A percentile compares a stretch with the other conserved stretches of the same genome.
phyloP scores from a whole-genome alignment of 2,888 invertebrate genomes.

The Nephrotoma guestfalica region DNA sequence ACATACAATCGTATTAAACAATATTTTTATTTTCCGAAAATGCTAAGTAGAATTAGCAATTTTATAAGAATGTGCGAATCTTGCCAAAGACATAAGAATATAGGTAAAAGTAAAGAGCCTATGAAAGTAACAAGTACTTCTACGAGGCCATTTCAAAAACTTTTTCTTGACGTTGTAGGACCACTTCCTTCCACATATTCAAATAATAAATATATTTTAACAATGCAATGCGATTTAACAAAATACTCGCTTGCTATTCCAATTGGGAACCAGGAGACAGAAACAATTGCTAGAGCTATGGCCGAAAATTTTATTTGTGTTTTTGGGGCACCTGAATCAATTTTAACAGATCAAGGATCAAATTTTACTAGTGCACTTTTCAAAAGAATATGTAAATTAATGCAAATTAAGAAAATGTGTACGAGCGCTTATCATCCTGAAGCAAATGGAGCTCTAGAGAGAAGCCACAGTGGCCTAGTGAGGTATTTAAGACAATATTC shows the following conservation, averaged over 20 bases:
- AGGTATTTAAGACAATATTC: conserved; percentile 21
- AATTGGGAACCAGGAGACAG: conserved; percentile 5
- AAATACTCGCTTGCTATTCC: conserved; percentile 8
- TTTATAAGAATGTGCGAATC: background rate
- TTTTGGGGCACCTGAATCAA: background rate
- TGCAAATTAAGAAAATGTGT: conserved; percentile 17
- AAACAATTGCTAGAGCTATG: conserved; percentile 9
- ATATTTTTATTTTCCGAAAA: background rate
- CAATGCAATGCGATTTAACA: conserved; percentile 9
- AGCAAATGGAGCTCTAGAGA: conserved; percentile 20
- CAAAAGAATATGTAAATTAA: conserved; percentile 12
- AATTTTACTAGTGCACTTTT: background rate
- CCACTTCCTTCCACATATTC: conserved; percentile 3
- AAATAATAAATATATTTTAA: conserved; percentile 5
- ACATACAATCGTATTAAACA: background rate
- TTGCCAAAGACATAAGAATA: background rate
- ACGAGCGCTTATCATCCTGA: conserved; percentile 21
- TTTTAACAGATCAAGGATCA: background rate
- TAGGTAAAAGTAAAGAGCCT: background rate
- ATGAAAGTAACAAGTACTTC: background rate
- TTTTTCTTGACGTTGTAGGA: background rate
- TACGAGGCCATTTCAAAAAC: background rate
- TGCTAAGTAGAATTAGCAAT: background rate
- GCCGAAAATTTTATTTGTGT: conserved; percentile 10
- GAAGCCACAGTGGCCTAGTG: conserved; percentile 18